phyloP scores from a whole-genome alignment of 2,888 invertebrate genomes.

The Capitulum mitella region DNA sequence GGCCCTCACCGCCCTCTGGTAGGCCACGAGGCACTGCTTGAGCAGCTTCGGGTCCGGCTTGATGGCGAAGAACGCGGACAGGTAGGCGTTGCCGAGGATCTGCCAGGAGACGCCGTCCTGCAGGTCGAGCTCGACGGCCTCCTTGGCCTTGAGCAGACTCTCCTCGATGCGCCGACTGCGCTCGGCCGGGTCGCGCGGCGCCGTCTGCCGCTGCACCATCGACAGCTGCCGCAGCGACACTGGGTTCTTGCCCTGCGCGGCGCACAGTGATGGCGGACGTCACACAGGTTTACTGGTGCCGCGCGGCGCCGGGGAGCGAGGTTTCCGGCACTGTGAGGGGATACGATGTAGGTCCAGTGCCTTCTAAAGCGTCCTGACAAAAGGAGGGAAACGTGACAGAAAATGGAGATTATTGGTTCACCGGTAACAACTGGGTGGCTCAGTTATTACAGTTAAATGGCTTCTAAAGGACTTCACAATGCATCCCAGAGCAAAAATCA shows the following conservation, averaged over 20 bases:
- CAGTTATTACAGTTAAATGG: too few relatives aligned
- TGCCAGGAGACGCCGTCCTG: conserved; percentile 76
- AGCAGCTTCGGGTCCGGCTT: conserved; percentile 63
- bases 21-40: conserved; percentile 68
- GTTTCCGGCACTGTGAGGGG: too few relatives aligned
- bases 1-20: conserved; percentile 68
- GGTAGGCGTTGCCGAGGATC: conserved; percentile 73
- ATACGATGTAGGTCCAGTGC: too few relatives aligned
- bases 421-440: too few relatives aligned
- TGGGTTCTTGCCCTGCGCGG: conserved; percentile 68
- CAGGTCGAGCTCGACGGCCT: conserved; percentile 68
- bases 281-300: too few relatives aligned
- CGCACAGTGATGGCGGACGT: too few relatives aligned
- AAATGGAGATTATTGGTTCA: too few relatives aligned
- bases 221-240: conserved; percentile 70
- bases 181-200: conserved; percentile 42
- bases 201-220: conserved; percentile 66
- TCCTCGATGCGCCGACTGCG: conserved; percentile 55
- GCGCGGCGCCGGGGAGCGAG: too few relatives aligned
- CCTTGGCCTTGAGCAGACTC: conserved; percentile 69
- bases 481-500: neutral
- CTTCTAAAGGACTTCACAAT: too few relatives aligned
- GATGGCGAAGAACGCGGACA: conserved; percentile 68
- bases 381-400: too few relatives aligned
- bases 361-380: too few relatives aligned